A percentile compares a stretch with the other conserved stretches of the same genome.
Evolutionary conservation across 2,797 vertebrate genomes (phyloP).

Genomic region (Sardinella longiceps): DNA sequence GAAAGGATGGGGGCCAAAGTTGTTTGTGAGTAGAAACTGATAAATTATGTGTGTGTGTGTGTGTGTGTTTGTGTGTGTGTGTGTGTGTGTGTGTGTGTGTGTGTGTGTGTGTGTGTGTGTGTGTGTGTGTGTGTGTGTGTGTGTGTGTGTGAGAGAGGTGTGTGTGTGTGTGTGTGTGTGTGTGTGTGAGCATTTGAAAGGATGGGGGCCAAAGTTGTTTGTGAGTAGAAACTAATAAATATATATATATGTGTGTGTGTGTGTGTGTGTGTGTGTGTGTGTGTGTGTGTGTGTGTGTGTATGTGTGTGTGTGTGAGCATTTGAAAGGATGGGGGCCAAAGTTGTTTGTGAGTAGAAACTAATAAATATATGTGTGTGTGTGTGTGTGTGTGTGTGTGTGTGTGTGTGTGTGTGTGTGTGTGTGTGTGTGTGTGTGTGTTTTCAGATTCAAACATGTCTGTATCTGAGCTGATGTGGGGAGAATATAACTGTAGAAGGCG

Average conservation of each 20-base stretch:
- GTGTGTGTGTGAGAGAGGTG: not conserved
- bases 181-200: not conserved
- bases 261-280: not conserved
- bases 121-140: slow-evolving; percentile 5
- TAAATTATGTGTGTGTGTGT: not conserved
- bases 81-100: too few relatives aligned
- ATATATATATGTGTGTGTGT: not conserved
- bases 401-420: too few relatives aligned
- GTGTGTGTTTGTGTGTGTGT: too few relatives aligned
- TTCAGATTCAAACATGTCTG: not conserved
- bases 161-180: not conserved
- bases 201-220: not conserved
- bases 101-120: not conserved
- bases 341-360: not conserved
- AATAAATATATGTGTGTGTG: not conserved
- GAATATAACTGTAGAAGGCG: not conserved
- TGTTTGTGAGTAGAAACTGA: not conserved
- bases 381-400: slow-evolving; percentile 13
- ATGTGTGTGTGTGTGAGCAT: not conserved
- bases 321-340: not conserved
- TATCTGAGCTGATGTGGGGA: not conserved
- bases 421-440: slow-evolving; percentile 17
- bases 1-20: not conserved
- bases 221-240: not conserved
- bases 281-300: not conserved